phyloP scores from a whole-genome alignment of 2,113 vertebrate genomes.

The Leuciscus idus region DNA sequence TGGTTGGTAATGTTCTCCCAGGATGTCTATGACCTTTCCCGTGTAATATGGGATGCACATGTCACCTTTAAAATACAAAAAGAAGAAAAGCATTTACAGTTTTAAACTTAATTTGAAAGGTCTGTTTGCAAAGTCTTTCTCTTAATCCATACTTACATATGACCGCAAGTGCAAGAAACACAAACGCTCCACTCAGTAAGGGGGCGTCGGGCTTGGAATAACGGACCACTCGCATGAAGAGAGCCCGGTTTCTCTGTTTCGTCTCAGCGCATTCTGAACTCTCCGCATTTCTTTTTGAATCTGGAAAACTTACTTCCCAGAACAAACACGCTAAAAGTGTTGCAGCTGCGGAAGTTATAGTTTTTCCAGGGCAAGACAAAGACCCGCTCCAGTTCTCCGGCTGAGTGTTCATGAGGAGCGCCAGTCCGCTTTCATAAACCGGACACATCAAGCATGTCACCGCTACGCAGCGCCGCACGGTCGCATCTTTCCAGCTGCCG shows the following conservation, averaged over 20 bases:
- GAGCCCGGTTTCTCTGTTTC: not conserved
- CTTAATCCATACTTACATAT: constrained; percentile 72
- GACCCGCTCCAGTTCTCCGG: not conserved
- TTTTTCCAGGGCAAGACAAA: not conserved
- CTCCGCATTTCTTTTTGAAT: not conserved
- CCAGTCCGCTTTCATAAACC: not conserved
- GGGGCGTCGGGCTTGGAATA: constrained; percentile 61
- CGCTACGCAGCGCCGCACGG: not conserved
- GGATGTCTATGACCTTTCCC: constrained; percentile 82
- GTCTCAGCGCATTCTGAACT: not conserved
- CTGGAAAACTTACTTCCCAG: constrained; percentile 20
- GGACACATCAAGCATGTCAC: constrained; percentile 4
- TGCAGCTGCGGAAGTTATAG: not conserved
- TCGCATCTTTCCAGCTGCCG: not conserved
- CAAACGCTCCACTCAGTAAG: constrained; percentile 61
- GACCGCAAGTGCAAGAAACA: constrained; percentile 75
- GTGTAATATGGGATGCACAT: constrained; percentile 78
- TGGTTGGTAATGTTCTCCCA: constrained; percentile 68
- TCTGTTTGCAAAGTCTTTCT: not conserved
- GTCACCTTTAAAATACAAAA: constrained; percentile 64
- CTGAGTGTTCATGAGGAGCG: not conserved
- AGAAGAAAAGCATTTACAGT: not conserved
- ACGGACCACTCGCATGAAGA: constrained; percentile 52
- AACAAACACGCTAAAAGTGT: not conserved
- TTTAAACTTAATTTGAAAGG: not conserved